phyloP scores from a whole-genome alignment of 2,113 vertebrate species.

The Apus apus region DNA sequence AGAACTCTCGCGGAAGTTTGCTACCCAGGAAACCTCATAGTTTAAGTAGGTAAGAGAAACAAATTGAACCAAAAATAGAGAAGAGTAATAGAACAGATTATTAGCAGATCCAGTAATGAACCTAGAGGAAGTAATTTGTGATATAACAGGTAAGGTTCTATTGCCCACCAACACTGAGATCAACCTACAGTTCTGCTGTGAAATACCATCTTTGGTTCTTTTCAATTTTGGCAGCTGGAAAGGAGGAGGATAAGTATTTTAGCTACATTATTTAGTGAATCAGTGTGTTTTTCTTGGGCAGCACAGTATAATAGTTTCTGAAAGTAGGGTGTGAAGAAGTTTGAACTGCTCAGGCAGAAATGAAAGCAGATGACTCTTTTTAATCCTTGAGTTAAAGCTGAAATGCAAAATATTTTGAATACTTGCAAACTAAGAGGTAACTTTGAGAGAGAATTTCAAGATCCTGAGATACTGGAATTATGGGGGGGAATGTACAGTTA shows the following conservation, averaged over 20 bases:
- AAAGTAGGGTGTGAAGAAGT: background rate
- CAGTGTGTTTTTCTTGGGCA: background rate
- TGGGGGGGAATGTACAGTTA: background rate
- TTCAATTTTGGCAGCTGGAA: background rate
- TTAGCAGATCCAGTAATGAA: background rate
- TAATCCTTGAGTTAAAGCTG: background rate
- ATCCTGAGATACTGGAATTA: background rate
- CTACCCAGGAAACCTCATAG: background rate
- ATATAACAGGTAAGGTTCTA: background rate
- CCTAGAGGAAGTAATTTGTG: background rate
- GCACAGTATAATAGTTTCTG: background rate
- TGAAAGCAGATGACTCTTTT: background rate
- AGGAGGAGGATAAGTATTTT: background rate
- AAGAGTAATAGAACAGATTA: background rate
- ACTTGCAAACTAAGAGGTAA: background rate
- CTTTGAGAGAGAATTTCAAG: background rate
- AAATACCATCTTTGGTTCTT: background rate
- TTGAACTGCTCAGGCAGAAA: background rate
- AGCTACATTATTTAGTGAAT: background rate
- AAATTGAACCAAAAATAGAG: background rate
- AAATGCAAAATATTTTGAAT: background rate
- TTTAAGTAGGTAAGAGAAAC: background rate
- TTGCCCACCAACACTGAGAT: background rate
- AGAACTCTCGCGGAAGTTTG: background rate
- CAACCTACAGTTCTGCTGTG: background rate